Conservation (phyloP, 2,113 vertebrate genomes). For the Pontoporia blainvillei region DNA sequence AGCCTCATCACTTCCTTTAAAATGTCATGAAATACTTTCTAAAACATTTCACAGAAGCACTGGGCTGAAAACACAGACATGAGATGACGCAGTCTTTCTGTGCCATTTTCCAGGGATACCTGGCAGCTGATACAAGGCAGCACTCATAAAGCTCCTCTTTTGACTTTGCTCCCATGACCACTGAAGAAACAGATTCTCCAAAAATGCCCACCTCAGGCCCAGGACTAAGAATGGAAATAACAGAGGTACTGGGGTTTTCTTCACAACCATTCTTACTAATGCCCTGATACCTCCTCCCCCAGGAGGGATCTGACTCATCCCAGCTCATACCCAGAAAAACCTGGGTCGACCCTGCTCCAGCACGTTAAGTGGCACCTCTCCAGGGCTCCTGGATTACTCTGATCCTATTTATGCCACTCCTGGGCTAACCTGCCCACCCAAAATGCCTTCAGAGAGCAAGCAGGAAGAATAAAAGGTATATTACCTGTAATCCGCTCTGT, state of each 20-base stretch:
- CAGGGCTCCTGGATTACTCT: rapidly evolving
- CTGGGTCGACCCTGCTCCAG: neutral
- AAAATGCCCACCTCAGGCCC: neutral
- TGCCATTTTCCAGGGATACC: neutral
- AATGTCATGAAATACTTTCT: neutral
- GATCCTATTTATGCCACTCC: rapidly evolving
- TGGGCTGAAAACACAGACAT: neutral
- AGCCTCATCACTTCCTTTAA: neutral
- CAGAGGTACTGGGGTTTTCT: neutral
- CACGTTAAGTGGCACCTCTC: neutral
- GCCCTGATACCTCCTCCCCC: neutral
- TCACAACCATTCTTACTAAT: neutral
- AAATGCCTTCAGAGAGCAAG: neutral
- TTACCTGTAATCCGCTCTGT: too few relatives aligned
- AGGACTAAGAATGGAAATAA: too few relatives aligned
- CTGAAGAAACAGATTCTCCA: neutral
- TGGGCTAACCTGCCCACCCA: neutral
- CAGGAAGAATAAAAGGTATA: neutral
- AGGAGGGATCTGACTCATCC: neutral
- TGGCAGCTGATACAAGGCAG: neutral
- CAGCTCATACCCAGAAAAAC: neutral
- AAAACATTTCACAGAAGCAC: neutral
- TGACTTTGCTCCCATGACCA: neutral
- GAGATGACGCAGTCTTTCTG: neutral
- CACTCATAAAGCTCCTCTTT: neutral